A percentile compares a stretch with the other conserved stretches of the same genome.
These are phyloP conservation scores for Ceratothoa steindachneri DNA, from an alignment of 2,888 invertebrate genomes.

Conservation along the genomic window DNA sequence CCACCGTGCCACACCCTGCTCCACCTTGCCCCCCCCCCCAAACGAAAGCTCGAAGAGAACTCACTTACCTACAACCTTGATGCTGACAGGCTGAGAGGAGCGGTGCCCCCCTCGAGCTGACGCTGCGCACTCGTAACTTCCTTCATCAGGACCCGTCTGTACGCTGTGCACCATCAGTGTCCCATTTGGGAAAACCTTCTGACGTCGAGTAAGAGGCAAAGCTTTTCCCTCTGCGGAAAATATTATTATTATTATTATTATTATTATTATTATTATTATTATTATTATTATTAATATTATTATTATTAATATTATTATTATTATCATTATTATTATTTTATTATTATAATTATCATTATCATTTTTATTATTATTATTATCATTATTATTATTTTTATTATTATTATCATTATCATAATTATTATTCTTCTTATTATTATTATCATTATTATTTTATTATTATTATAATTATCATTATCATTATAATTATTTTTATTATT, in stretches of 20 bases:
- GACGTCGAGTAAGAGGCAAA: slow-evolving; percentile 80
- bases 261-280: neutral
- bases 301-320: neutral
- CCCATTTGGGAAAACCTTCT: slow-evolving; percentile 80
- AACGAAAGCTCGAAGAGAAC: no score
- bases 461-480: neutral
- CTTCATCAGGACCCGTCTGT: slow-evolving; percentile 77
- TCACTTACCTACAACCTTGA: slow-evolving; percentile 68
- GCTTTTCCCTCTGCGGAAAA: slow-evolving; percentile 69
- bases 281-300: neutral
- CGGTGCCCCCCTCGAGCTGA: slow-evolving; percentile 75
- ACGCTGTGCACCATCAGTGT: slow-evolving; percentile 80
- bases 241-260: neutral
- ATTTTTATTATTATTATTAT: neutral
- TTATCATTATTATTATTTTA: neutral
- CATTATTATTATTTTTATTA: no score
- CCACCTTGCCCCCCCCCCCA: no score
- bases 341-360: slow-evolving; percentile 1
- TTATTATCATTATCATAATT: no score
- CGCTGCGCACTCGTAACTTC: slow-evolving; percentile 79
- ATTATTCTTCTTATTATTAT: neutral
- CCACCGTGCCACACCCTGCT: no score
- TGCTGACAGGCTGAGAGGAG: slow-evolving; percentile 69
- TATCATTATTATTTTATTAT: neutral
- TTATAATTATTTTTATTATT: neutral